Evolutionary conservation across 2,113 vertebrate genomes (phyloP).

Genomic region (Rhinoderma darwinii): DNA sequence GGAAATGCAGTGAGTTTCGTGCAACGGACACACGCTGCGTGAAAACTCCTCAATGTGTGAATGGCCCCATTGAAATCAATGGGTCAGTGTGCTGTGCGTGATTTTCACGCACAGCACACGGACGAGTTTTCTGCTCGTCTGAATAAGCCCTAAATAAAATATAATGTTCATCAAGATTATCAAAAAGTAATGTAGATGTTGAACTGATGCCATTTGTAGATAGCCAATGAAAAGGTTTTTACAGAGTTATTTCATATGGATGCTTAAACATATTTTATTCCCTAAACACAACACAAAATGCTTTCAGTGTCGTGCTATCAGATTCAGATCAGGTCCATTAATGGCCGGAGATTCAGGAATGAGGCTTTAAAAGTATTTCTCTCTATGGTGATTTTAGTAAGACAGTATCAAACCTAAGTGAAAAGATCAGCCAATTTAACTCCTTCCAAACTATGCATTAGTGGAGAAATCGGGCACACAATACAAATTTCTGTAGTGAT

Average conservation of each 20-base stretch:
- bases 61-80: too few species aligned
- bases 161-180: neutral
- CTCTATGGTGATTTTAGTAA: neutral
- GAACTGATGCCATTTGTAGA: constrained; percentile 16
- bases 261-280: constrained; percentile 46
- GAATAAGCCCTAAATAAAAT: too few species aligned
- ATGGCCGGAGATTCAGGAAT: constrained; percentile 41
- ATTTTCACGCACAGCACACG: too few species aligned
- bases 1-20: too few species aligned
- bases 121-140: too few species aligned
- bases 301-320: constrained; percentile 22
- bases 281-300: constrained; percentile 46
- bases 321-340: constrained; percentile 22
- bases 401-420: neutral
- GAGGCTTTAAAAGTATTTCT: neutral
- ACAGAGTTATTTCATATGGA: neutral
- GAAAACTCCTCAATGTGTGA: too few species aligned
- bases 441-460: neutral
- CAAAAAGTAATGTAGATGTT: constrained; percentile 11
- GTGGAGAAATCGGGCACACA: neutral
- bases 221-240: constrained; percentile 25
- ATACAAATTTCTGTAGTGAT: neutral
- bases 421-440: constrained; percentile 13
- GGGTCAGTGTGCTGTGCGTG: too few species aligned
- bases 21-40: too few species aligned